Base-by-base conservation (phyloP, 2,797 vertebrate species). In the Gymnocypris eckloni region DNA sequence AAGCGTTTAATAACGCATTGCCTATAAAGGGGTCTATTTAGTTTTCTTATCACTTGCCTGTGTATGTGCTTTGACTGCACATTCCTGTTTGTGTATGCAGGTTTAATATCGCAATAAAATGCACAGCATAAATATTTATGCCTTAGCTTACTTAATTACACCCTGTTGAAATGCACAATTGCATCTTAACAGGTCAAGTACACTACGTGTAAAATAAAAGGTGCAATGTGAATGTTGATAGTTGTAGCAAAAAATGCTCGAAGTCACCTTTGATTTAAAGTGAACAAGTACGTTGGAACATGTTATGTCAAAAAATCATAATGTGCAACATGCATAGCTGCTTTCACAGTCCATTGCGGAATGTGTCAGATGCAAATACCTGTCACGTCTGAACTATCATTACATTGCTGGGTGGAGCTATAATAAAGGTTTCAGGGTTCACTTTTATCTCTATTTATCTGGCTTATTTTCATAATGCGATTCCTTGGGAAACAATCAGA, bases 311-410 rank as follows among this genome's bases (percentile, higher is more conserved):
- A 43, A 76, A 45, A 25, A 33, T 12, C 56, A 50, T 52, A 43
- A 61, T 79, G 39, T 52, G 72, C 22, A 79, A 54, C 10, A 10
- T 50, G 22, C 59, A 39, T 54, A 20, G 20, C 71, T 71, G 13
- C 12, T 79, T 87, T 84, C 22, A 25, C 50, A 39, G 67, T 59
- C 28, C 15, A 16, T 72, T 85, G 50, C 45, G 7, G 82, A 69
- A 82, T 77, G 72, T 75, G 72, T 33, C 61, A 52, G 43, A 66
- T 43, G 48, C 45, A 84, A 76, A 77, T 77, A 77, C 73, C 11
- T 70, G 69, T 45, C 18, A 3, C 41, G 41, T 79, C 20, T 69
- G 45, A 67, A 20, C 18, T 67, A 70, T 43, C 64, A 28, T 11
- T 56, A 33, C 75, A 70, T 61, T 1, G 6, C 67, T 56, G 18